phyloP scores from a whole-genome alignment of 2,113 vertebrate species.

The Hemichromis elongatus region DNA sequence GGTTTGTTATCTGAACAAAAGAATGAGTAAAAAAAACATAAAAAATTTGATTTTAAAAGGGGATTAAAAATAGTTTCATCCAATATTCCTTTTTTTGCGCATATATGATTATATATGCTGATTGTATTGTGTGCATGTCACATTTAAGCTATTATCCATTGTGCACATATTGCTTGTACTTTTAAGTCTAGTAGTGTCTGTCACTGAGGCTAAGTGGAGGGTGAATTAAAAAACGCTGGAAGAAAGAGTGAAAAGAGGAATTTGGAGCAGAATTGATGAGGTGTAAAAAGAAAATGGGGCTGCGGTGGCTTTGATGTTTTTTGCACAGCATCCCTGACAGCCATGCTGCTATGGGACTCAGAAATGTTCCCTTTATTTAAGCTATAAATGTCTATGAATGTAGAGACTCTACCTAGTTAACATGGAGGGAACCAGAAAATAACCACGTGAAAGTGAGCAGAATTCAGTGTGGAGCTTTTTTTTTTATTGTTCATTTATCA shows the following conservation, averaged over 20 bases:
- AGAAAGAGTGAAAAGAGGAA: constrained; percentile 31
- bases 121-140: background rate
- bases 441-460: background rate
- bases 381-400: constrained; percentile 7
- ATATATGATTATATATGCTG: background rate
- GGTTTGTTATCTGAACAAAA: background rate
- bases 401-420: constrained; percentile 2
- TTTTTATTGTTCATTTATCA: background rate
- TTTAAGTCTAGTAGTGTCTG: constrained; percentile 25
- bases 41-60: background rate
- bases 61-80: background rate
- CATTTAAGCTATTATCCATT: background rate
- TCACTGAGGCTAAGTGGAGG: constrained; percentile 37
- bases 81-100: background rate
- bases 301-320: constrained; percentile 62
- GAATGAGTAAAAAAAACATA: background rate
- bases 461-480: background rate
- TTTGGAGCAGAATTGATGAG: constrained; percentile 62
- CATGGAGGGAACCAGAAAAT: constrained; percentile 20
- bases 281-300: constrained; percentile 52
- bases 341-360: constrained; percentile 27
- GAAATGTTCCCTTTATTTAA: constrained; percentile 41
- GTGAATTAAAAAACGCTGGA: constrained; percentile 32
- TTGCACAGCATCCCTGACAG: constrained; percentile 43
- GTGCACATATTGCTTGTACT: background rate